These are phyloP conservation scores for Tarsius wallacei DNA, from an alignment of 2,797 vertebrate species.

Conservation along the genomic window DNA sequence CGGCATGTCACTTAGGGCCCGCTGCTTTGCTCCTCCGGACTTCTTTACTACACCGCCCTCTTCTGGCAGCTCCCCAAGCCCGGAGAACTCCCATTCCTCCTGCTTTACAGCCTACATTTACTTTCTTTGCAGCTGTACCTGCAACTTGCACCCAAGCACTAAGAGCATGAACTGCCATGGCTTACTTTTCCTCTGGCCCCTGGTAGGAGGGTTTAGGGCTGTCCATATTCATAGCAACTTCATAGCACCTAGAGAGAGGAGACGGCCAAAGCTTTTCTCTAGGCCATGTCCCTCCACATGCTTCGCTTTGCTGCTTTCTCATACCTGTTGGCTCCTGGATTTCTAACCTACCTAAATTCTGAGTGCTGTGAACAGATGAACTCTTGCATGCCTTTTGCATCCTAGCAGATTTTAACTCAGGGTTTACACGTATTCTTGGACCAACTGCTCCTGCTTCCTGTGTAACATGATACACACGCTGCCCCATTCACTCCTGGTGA, in stretches of 20 bases:
- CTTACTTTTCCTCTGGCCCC: not conserved
- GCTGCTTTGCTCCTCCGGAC: not conserved
- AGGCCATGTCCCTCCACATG: not conserved
- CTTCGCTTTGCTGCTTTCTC: constrained; percentile 10
- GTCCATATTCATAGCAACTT: not conserved
- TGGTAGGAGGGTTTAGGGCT: not conserved
- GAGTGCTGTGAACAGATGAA: not conserved
- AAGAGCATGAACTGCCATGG: not conserved
- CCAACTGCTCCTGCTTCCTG: not conserved
- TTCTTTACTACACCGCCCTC: not conserved
- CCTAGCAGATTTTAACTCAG: not conserved
- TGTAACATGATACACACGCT: not conserved
- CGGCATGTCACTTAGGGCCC: not conserved
- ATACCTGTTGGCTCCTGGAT: not conserved
- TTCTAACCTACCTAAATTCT: constrained; percentile 24
- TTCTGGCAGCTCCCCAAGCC: not conserved
- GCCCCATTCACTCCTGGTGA: not conserved
- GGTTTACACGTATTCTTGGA: constrained; percentile 13
- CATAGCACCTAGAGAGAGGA: not conserved
- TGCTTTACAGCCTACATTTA: not conserved
- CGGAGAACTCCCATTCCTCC: not conserved
- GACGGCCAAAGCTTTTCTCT: constrained; percentile 45
- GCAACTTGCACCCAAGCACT: not conserved
- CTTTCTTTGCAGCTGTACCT: not conserved
- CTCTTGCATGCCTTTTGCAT: not conserved